Base-by-base conservation (phyloP, 1,140 invertebrate genomes). In the Drepana arcuata region DNA sequence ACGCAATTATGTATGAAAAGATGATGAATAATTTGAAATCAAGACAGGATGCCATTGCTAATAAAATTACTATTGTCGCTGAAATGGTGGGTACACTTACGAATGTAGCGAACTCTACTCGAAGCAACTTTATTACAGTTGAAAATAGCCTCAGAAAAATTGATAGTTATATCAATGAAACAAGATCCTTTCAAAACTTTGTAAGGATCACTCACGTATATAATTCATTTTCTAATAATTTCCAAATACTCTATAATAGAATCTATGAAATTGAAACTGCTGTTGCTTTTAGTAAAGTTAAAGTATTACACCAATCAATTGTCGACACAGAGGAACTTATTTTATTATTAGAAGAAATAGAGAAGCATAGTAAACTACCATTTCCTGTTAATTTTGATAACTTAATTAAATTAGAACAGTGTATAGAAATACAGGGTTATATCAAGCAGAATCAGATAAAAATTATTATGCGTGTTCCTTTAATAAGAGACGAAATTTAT, bases 1-100 rank as follows among this genome's bases (percentile, higher is more conserved):
- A 56, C 34, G 51, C 45, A 18, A 30, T 52, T 7, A 50, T 28
- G 33, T 60, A 52, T 16, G 41, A 52, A 18, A 31, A 27, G 18
- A 14, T 48, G 34, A 48, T 38, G 29, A 43, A 31, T 7, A 25
- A 36, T 16, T 10, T 46, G 27, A 35, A 35, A 18, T 30, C 26
- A 9, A 35, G 28, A 27, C 43, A 46, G 32, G 12, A 35, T 31
- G 26, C 26, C n/a, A 35, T 40, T 14, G 5, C 2, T 16, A 46
- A 35, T 7, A 46, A 40, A 27, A 16, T 40, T 7, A 46, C 36
- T 13, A 26, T 40, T 2, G 27, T 39, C 23, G 27, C 35, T 18
- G 36, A 46, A 35, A 46, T 40, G 11, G 34, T 39, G 21, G 14
- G 15, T 26, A 33, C 11, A 7, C 25, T 46, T 6, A 26, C 32